These are phyloP conservation scores for Leucopternis melanops DNA, from an alignment of 2,113 vertebrate species.

Conservation along the genomic window DNA sequence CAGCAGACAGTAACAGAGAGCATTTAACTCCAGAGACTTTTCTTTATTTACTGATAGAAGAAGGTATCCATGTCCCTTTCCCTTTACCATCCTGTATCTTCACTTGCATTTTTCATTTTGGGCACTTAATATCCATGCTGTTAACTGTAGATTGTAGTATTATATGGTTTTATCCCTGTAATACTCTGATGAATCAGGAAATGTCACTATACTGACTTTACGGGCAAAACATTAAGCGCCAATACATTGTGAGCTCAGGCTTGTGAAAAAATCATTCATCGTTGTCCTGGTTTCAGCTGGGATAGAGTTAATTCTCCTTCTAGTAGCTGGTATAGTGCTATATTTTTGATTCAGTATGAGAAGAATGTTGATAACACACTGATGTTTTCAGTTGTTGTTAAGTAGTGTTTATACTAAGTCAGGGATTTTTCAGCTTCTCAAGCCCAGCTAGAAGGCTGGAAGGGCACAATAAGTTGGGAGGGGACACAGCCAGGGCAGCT, in stretches of 20 bases:
- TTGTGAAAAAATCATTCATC: neutral
- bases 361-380: too few relatives aligned
- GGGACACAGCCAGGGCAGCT: too few relatives aligned
- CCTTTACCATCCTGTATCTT: neutral
- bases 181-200: neutral
- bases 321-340: too few relatives aligned
- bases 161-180: neutral
- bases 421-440: too few relatives aligned
- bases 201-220: neutral
- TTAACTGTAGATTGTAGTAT: neutral
- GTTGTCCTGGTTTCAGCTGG: too few relatives aligned
- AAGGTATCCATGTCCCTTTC: neutral
- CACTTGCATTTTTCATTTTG: neutral
- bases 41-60: neutral
- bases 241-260: neutral
- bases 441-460: too few relatives aligned
- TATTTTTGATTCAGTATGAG: too few relatives aligned
- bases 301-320: too few relatives aligned
- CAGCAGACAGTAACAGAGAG: neutral
- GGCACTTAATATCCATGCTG: neutral
- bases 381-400: too few relatives aligned
- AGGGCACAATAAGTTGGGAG: too few relatives aligned
- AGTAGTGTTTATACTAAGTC: too few relatives aligned
- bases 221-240: neutral
- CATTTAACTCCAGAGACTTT: neutral